Evolutionary conservation across 2,797 vertebrate genomes (phyloP), one percentile per base, ranked within the genome.

Genomic region (Rhyacichthys aspro): DNA sequence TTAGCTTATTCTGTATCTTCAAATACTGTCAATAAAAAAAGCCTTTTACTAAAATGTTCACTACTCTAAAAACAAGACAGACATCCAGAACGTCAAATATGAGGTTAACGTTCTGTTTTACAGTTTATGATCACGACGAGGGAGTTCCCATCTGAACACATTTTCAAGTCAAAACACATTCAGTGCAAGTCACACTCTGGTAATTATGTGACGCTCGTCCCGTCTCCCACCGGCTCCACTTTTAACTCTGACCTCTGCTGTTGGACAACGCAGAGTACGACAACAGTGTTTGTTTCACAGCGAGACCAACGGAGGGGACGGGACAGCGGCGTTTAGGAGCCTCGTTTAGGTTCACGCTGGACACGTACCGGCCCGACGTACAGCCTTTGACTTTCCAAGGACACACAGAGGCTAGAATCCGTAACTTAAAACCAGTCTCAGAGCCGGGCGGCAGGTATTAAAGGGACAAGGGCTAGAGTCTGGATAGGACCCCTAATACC

Each of bases 371-470:
- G n/a, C n/a, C n/a, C n/a, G n/a, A n/a, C n/a, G n/a, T n/a, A n/a
- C 9, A 45, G 54, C 61, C 49, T 63, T 45, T 69, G 72, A 85
- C 85, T 77, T 83, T 63, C 54, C 76, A 86, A 88, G 86, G 84
- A 87, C 85, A 75, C 37, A 19, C 15, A 23, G 7, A n/a, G 55
- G 55, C 60, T 49, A 54, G 66, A 78, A 64, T 76, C 66, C 58
- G 63, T 63, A 64, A 81, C 72, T 79, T 65, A 28, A 49, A 45
- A 67, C 48, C 62, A 48, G 42, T 33, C 53, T 23, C 37, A 17
- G 61, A 52, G 37, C 9, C 54, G 47, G 41, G 69, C 45, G 38
- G 19, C 48, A 59, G 49, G 67, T 70, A 83, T 70, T 56, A 66
- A 70, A 63, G 23, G 60, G 33, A 52, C 48, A 55, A 3, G 12